A percentile compares a stretch with the other conserved stretches of the same genome.
phyloP scores from a whole-genome alignment of 2,113 vertebrate genomes.

The Mirza zaza region DNA sequence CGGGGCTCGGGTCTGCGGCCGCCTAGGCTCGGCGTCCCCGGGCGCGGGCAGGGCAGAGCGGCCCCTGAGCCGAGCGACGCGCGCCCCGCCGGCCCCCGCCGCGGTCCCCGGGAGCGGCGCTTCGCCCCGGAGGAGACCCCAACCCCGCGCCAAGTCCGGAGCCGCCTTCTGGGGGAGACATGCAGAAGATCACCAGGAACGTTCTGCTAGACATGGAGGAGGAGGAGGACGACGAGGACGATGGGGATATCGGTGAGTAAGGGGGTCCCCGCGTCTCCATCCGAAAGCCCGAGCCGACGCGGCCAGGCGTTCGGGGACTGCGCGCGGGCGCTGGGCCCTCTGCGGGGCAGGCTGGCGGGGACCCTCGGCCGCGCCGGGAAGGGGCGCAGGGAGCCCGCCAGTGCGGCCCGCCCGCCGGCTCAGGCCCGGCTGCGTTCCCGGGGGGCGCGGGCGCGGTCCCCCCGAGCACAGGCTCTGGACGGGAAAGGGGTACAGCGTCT shows the following conservation, averaged over 20 bases:
- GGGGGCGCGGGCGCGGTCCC: not conserved
- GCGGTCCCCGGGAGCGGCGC: not conserved
- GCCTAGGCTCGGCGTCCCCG: not conserved
- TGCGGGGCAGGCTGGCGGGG: not conserved
- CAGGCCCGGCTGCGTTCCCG: not conserved
- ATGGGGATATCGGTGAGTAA: conserved; percentile 83
- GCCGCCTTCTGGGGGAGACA: not conserved
- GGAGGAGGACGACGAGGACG: conserved; percentile 79
- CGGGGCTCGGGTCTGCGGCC: not conserved
- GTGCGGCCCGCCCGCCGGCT: not conserved
- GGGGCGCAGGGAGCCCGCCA: not conserved
- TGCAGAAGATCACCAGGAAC: conserved; percentile 78
- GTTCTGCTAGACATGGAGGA: conserved; percentile 80
- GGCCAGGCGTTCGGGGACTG: not conserved
- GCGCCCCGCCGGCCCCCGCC: not conserved
- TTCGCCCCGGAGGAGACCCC: not conserved
- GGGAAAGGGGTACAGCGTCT: not conserved
- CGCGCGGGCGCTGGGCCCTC: not conserved
- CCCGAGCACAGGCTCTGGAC: not conserved
- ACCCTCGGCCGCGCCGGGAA: not conserved
- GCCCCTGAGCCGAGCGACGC: not conserved
- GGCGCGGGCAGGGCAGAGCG: not conserved
- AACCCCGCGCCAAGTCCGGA: not conserved
- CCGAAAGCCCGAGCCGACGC: not conserved
- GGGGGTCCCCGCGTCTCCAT: not conserved